Base-by-base conservation (phyloP, 2,797 vertebrate species). In the Taenioides sp. region DNA sequence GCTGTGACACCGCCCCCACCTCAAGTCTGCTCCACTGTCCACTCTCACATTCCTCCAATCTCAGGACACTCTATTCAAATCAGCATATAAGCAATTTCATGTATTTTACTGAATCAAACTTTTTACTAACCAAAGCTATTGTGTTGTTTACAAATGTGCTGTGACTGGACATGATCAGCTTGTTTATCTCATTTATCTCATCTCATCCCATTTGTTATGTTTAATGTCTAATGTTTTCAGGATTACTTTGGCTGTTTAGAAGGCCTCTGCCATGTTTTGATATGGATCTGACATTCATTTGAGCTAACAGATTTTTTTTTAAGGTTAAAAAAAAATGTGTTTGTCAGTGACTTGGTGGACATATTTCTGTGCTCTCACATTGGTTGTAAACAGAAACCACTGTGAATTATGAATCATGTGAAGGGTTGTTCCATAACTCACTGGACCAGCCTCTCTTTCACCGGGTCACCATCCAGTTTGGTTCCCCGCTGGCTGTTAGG, bases 1-100 rank as follows among this genome's bases (percentile, higher is more conserved):
- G 94, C 64, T 94, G 94, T 93, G 95, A 95, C 94, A 96, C 92
- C 95, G 89, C 92, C 89, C 85, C 87, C 61, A 62, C 84, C 90
- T 65, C 75, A 31, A 31, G 5, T 76, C 69, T 25, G 60, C 73
- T 74, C 37, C 34, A 55, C 80, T 84, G 83, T 87, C 88, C 78
- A 73, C 73, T 86, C 85, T 86, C 69, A 88, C 85, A 90, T 90
- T 89, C 88, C 85, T 86, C 69, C 67, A 67, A n/a, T 57, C 66
- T 37, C 66, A 67, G 63, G 43, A 65, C 40, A 25, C 23, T 7
- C 61, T 43, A 43, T 12, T 22, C 40, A 43, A 5, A 63, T 43
- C 61, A 63, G 23, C 37, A 63, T n/a, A 34, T 10, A 7, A 37
- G n/a, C 7, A 2, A 31, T 47, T 47, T 47, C 9, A 37, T 34